Evolutionary conservation across 2,888 invertebrate species (phyloP).

Genomic region (Nematopogon swammerdamellus): DNA sequence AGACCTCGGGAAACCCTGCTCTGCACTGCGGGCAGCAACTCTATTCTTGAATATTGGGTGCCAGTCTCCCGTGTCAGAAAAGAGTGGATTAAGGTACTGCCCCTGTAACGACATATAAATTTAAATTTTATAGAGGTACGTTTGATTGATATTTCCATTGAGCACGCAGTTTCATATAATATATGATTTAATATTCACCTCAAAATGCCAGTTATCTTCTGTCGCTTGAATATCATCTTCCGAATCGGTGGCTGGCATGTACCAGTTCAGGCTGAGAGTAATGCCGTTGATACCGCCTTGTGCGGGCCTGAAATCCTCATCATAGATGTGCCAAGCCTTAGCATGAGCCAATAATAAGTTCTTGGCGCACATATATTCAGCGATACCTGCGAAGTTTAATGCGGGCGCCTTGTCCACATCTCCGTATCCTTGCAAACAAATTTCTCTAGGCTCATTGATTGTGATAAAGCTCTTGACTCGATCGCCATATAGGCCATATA

Average conservation of each 20-base stretch:
- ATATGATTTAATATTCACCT: no score
- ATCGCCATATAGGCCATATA: constrained; percentile 44
- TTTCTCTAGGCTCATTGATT: constrained; percentile 50
- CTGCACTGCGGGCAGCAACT: constrained; percentile 37
- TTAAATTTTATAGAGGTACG: no score
- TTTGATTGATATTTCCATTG: no score
- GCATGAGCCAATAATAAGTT: constrained; percentile 55
- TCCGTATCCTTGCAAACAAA: constrained; percentile 7
- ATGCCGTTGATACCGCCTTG: constrained; percentile 23
- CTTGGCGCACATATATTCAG: constrained; percentile 48
- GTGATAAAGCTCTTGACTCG: constrained; percentile 59
- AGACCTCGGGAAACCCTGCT: constrained; percentile 35
- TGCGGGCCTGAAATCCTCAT: constrained; percentile 30
- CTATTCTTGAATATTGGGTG: constrained; percentile 38
- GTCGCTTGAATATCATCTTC: constrained; percentile 28
- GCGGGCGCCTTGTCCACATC: constrained; percentile 20
- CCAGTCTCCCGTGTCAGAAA: constrained; percentile 45
- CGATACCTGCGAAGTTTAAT: constrained; percentile 27
- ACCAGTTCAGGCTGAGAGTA: constrained; percentile 19
- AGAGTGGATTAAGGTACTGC: constrained; percentile 45
- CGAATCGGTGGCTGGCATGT: constrained; percentile 25
- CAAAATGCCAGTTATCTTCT: constrained; percentile 12
- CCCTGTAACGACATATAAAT: constrained; percentile 30
- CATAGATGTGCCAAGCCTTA: constrained; percentile 49
- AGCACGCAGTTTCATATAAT: no score